These are phyloP conservation scores for Cydia splendana DNA, from an alignment of 1,140 invertebrate genomes.

Conservation along the genomic window DNA sequence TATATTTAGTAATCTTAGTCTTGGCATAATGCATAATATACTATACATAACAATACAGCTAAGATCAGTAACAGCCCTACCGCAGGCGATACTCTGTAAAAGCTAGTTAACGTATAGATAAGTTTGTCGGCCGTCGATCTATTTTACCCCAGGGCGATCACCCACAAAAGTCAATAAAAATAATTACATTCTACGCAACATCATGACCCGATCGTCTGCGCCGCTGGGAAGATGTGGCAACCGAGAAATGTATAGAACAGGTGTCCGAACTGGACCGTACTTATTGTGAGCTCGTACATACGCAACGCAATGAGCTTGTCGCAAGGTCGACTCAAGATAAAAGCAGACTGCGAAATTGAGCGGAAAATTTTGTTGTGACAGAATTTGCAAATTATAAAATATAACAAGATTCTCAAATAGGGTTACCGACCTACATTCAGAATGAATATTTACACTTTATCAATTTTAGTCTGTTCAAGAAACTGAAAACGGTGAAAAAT, in stretches of 20 bases:
- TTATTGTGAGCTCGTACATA: constrained; percentile 10
- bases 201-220: constrained; percentile 1
- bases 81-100: neutral
- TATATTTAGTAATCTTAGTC: neutral
- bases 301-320: constrained; percentile 5
- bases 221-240: constrained; percentile 13
- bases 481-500: too few species aligned
- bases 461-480: too few species aligned
- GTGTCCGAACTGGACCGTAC: constrained; percentile 14
- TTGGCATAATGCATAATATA: neutral
- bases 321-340: neutral
- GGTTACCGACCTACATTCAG: neutral
- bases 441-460: neutral
- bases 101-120: neutral
- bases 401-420: neutral
- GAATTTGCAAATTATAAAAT: constrained; percentile 9
- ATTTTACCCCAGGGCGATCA: neutral
- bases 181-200: constrained; percentile 5
- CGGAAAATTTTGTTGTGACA: constrained; percentile 5
- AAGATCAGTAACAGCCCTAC: neutral
- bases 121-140: neutral
- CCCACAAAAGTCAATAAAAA: constrained; percentile 13
- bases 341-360: neutral
- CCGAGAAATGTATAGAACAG: constrained; percentile 14
- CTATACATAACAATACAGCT: neutral